phyloP scores from a whole-genome alignment of 2,113 vertebrate genomes.

The Salvelinus alpinus region DNA sequence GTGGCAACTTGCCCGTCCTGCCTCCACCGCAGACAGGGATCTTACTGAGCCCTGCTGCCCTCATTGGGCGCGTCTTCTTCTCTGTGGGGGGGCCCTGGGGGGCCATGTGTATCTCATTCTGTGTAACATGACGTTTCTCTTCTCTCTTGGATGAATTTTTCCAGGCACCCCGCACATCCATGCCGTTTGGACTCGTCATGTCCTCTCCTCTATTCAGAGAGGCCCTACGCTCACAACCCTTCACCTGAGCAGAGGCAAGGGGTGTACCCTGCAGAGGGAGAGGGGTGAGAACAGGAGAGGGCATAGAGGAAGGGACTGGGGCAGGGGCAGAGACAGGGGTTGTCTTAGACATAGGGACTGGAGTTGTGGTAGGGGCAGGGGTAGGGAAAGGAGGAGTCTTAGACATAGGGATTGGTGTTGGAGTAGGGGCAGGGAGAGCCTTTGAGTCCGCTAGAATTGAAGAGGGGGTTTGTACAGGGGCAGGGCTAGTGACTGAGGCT shows the following conservation, averaged over 20 bases:
- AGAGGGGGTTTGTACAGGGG: slow-evolving; percentile 25
- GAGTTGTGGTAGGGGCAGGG: not conserved
- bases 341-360: slow-evolving; percentile 20
- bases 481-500: slow-evolving; percentile 5
- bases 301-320: not conserved
- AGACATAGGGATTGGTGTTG: slow-evolving; percentile 9
- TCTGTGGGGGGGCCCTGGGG: slow-evolving; percentile 78
- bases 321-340: not conserved
- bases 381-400: slow-evolving; percentile 10
- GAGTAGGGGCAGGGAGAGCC: slow-evolving; percentile 4
- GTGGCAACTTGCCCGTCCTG: slow-evolving; percentile 69
- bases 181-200: slow-evolving; percentile 27
- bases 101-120: slow-evolving; percentile 40
- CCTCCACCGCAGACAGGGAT: slow-evolving; percentile 68
- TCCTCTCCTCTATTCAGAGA: slow-evolving; percentile 30
- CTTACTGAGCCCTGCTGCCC: slow-evolving; percentile 70
- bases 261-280: not conserved
- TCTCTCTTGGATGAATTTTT: slow-evolving; percentile 30
- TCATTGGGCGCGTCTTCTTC: slow-evolving; percentile 79
- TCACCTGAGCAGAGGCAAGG: slow-evolving; percentile 28
- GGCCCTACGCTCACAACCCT: slow-evolving; percentile 24
- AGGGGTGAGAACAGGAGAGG: slow-evolving; percentile 25
- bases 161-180: slow-evolving; percentile 12
- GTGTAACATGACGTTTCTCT: slow-evolving; percentile 15
- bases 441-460: not conserved